Evolutionary conservation across 2,888 invertebrate genomes (phyloP), one percentile per base, ranked within the genome.

Genomic region (Pantelozetes paolii): DNA sequence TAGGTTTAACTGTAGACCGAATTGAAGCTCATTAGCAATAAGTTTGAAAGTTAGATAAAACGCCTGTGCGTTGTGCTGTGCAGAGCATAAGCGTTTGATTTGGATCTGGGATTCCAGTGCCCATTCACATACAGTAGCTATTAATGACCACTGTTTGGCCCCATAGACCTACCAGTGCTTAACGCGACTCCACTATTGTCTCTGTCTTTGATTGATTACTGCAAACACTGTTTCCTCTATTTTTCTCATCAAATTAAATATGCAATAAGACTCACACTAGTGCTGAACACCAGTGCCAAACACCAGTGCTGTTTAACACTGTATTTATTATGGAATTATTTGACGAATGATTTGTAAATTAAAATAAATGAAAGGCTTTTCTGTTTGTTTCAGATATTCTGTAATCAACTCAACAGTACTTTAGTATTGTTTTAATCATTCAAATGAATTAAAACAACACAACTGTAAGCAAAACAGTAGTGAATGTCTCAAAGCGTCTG

Each of bases 21-120:
- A 69, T 69, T 69, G 69, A 69, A 45, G 26, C 69, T 69, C 69
- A 69, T 69, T 69, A 69, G 69, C 36, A 69, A 69, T 69, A 69
- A 69, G 69, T 67, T 62, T 67, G 67, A 67, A 67, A 67, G 40
- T 67, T 40, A 23, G 67, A 67, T 40, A 36, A 32, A 64, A 67
- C 13, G 23, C 9, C 23, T 23, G 32, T 36, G 23, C n/a, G n/a
- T n/a, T n/a, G n/a, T n/a, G n/a, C n/a, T n/a, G n/a, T n/a, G n/a
- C n/a, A n/a, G n/a, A n/a, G n/a, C n/a, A 40, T 42, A 40, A 67
- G 40, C 40, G 26, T 67, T 67, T 67, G 67, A 67, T 67, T 62
- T n/a, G 20, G 32, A 67, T 67, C 40, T 40, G 67, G 40, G n/a
- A 20, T n/a, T 20, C 59, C 59, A n/a, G 1, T 32, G 15, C 32